Base-by-base conservation (phyloP, 2,797 vertebrate genomes). In the Sebastes dallii region DNA sequence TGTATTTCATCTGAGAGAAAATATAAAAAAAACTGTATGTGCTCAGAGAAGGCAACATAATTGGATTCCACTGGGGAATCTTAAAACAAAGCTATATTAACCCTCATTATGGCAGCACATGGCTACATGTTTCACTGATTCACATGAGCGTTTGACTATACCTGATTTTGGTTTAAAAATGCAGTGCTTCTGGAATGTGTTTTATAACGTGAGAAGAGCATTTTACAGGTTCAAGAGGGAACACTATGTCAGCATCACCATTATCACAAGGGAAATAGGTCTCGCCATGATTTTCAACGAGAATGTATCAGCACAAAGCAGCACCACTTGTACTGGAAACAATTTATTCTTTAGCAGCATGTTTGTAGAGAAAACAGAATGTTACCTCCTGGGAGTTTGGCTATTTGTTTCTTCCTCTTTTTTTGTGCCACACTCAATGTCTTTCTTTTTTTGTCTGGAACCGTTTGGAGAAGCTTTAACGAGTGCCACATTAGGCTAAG, bases 361-460 rank as follows among this genome's bases (percentile, higher is more conserved):
- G 59, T 67, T 73, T 20, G 29, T 36, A 32, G 66, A 80, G 25
- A 66, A 86, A 80, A 69, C 32, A 8, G n/a, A n/a, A 66, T 82
- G 69, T 42, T 59, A 30, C 62, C 71, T 70, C 55, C 70, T 67
- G 25, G 68, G 68, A 78, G 39, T 66, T 73, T 13, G 59, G 11
- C 27, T 60, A 27, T 79, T 82, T 74, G 73, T 70, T 62, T 73
- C 7, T 25, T 72, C 18, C 24, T 42, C 18, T 50, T 27, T 12
- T 58, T 18, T 24, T 70, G 25, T 55, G 39, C 20, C 6, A 59
- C 36, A 62, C 8, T 42, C 16, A 8, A 42, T 74, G 18, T 18
- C 32, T 83, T 68, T 81, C 18, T n/a, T 27, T 74, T 69, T 59
- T 67, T 5, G 34, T 52, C 25, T 78, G 27, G 39, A 68, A 18